phyloP scores from a whole-genome alignment of 2,888 invertebrate species.

The Megamerina dolium region DNA sequence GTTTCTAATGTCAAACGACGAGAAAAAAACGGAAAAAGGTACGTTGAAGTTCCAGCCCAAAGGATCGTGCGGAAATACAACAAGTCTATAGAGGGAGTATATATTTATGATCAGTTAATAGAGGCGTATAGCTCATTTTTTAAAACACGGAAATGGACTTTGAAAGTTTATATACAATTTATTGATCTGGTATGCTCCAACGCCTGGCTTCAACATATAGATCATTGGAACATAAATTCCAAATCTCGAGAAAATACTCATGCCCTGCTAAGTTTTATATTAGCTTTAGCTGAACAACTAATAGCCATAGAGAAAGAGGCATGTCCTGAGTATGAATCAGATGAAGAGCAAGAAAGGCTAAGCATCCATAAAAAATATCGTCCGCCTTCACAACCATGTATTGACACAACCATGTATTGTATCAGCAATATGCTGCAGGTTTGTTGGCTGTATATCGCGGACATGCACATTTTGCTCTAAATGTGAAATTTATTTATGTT shows the following conservation, averaged over 20 bases:
- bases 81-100: conserved; percentile 14
- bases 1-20: no score
- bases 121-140: conserved; percentile 12
- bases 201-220: conserved; percentile 11
- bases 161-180: conserved; percentile 13
- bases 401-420: neutral
- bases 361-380: no score
- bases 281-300: conserved; percentile 1
- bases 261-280: neutral
- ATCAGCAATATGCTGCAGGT: conserved; percentile 2
- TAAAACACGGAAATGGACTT: conserved; percentile 15
- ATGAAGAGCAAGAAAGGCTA: no score
- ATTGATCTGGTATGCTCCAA: conserved; percentile 13
- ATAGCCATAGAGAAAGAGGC: conserved; percentile 3
- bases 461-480: conserved; percentile 1
- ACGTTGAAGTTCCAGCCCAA: conserved; percentile 12
- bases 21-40: conserved; percentile 7
- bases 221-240: conserved; percentile 1
- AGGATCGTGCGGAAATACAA: conserved; percentile 15
- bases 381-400: no score
- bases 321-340: conserved; percentile 10
- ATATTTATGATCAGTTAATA: conserved; percentile 15
- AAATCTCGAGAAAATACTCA: neutral
- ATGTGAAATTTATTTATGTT: conserved; percentile 4
- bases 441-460: neutral